Percentiles rank a stretch among this genome's conserved stretches.
Evolutionary conservation across 2,888 invertebrate species (phyloP).

Genomic region (Sphaerolaimus hirsutus): DNA sequence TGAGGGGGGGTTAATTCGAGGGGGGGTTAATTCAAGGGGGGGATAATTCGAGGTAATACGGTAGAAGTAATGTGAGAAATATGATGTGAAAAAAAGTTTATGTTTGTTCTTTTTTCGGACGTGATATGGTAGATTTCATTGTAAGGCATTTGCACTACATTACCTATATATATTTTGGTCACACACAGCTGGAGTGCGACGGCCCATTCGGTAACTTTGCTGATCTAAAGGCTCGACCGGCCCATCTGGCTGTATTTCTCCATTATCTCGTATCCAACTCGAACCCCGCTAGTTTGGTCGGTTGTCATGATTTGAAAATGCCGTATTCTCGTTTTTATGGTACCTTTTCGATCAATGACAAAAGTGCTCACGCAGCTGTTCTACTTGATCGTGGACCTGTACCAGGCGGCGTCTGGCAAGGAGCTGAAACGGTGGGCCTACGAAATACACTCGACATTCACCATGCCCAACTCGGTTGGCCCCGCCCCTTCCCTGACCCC

Average conservation of each 20-base stretch:
- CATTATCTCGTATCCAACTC: constrained; percentile 64
- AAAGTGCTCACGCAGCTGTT: constrained; percentile 35
- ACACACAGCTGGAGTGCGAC: constrained; percentile 55
- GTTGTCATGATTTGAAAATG: constrained; percentile 3
- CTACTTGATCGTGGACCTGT: constrained; percentile 70
- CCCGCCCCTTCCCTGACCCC: neutral
- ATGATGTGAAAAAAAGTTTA: constrained; percentile 7
- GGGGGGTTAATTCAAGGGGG: too few relatives aligned
- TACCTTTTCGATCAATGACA: neutral
- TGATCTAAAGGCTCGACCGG: constrained; percentile 56
- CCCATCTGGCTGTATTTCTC: constrained; percentile 75
- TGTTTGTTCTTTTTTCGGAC: too few relatives aligned
- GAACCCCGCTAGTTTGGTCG: constrained; percentile 49
- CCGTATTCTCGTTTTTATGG: neutral
- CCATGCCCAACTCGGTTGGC: constrained; percentile 37
- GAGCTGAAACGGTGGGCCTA: constrained; percentile 95
- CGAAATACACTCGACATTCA: constrained; percentile 86
- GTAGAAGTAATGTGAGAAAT: too few relatives aligned
- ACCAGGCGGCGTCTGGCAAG: constrained; percentile 45
- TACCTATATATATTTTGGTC: too few relatives aligned
- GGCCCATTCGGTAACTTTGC: constrained; percentile 66
- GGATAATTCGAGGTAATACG: too few relatives aligned
- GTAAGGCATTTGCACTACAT: too few relatives aligned
- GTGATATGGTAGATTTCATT: too few relatives aligned
- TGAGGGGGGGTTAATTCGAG: too few relatives aligned